Evolutionary conservation across 1,140 invertebrate genomes (phyloP), one percentile per base, ranked within the genome.

Genomic region (Glossosoma conforme): DNA sequence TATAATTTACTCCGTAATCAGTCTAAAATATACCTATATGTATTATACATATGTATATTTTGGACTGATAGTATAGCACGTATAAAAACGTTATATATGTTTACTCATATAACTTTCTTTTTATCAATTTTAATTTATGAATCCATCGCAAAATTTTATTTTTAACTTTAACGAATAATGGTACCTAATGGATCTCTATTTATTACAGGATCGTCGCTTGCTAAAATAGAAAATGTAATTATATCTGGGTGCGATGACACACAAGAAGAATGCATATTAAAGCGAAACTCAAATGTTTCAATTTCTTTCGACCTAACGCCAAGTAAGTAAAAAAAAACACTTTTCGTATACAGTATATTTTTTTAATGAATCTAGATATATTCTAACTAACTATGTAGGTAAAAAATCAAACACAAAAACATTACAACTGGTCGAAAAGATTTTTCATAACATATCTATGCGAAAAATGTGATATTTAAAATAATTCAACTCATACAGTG

Each of bases 261-360:
- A 14, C 73, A 74, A 44, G 61, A 63, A 45, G 70, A 75, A 56
- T 86, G 82, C 56, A 65, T 78, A 13, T 70, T 86, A 22, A 76
- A 75, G 55, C 70, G 78, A 43, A 77, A 78, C 54, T 76, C 73
- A 10, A 83, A 84, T 50, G 79, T 68, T 1, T 75, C 80, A 2
- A 78, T 86, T 44, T 60, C 62, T 6, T 72, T 86, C 6, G 70
- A 74, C 19, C 83, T 86, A 47, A 78, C 67, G 33, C 62, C 77
- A 28, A 64, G 80, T 82, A 67, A 77, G 72, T 75, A 52, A 11
- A 19, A 22, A 9, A 9, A 10, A 10, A 36, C 14, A 36, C 8
- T 14, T 14, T 9, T 5, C 33, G 33, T n/a, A n/a, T n/a, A n/a
- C n/a, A n/a, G n/a, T n/a, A n/a, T n/a, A n/a, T n/a, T n/a, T n/a